A percentile compares a stretch with the other conserved stretches of the same genome.
phyloP scores from a whole-genome alignment of 2,797 vertebrate genomes.

The Ambastaia sidthimunki region DNA sequence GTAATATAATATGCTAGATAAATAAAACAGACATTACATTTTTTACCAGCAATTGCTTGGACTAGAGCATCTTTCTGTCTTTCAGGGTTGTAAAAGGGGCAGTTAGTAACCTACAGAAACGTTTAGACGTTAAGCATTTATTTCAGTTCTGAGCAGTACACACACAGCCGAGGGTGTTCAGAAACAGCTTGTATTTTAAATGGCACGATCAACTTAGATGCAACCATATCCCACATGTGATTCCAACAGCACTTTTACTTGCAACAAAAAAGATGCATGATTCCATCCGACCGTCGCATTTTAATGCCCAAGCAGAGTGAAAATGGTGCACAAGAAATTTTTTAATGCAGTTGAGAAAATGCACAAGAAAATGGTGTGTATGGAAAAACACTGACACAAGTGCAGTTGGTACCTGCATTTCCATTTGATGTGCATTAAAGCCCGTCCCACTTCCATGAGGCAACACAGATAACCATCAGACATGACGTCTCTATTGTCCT shows the following conservation, averaged over 20 bases:
- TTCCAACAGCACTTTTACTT: constrained; percentile 19
- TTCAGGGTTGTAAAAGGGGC: not conserved
- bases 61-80: not conserved
- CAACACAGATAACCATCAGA: not conserved
- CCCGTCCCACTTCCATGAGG: not conserved
- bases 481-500: not conserved
- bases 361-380: not conserved
- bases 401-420: constrained; percentile 27
- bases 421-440: not conserved
- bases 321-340: constrained; percentile 20
- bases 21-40: not conserved
- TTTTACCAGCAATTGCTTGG: not conserved
- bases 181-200: constrained; percentile 26
- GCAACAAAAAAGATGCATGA: constrained; percentile 23
- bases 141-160: not conserved
- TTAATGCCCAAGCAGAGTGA: constrained; percentile 17
- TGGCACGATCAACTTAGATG: constrained; percentile 26
- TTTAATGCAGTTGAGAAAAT: constrained; percentile 19
- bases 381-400: constrained; percentile 8
- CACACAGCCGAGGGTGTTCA: not conserved
- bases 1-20: not conserved
- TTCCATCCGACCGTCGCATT: constrained; percentile 33
- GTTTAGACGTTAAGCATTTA: not conserved
- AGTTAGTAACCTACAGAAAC: not conserved
- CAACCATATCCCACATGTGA: constrained; percentile 5